These are phyloP conservation scores for Pangasius sanitwongsei DNA, from an alignment of 2,797 vertebrate species.

Conservation along the genomic window DNA sequence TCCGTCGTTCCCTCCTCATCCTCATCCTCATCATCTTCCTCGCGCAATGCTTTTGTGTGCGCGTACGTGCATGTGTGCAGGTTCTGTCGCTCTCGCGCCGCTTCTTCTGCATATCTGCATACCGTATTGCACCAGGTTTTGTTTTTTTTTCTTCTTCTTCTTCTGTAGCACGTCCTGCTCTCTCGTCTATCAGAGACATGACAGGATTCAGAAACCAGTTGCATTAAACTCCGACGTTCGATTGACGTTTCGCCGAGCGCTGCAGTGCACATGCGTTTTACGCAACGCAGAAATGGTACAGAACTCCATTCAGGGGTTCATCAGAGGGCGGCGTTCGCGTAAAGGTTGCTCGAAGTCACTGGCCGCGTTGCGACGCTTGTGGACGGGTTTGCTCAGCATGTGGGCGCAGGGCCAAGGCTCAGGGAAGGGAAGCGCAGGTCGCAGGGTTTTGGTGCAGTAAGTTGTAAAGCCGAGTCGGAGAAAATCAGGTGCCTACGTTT, in stretches of 20 bases:
- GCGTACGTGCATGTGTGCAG: conserved; percentile 11
- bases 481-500: conserved; percentile 46
- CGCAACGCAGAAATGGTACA: not conserved
- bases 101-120: conserved; percentile 43
- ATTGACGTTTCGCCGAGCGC: not conserved
- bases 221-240: not conserved
- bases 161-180: not conserved
- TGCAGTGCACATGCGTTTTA: not conserved
- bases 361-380: conserved; percentile 21
- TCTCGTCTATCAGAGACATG: not conserved
- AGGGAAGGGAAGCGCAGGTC: conserved; percentile 57
- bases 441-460: conserved; percentile 81
- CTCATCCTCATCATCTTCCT: conserved; percentile 20
- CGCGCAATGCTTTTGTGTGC: conserved; percentile 7
- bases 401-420: conserved; percentile 55
- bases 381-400: conserved; percentile 40
- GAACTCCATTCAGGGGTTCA: not conserved
- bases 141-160: not conserved
- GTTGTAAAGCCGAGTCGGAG: conserved; percentile 66
- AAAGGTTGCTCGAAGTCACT: conserved; percentile 33
- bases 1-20: conserved; percentile 22
- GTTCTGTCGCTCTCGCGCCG: not conserved
- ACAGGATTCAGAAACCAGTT: conserved; percentile 24
- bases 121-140: conserved; percentile 30
- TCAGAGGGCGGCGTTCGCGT: not conserved